Base-by-base conservation (phyloP, 1,140 invertebrate genomes). In the Amphibalanus amphitrite region DNA sequence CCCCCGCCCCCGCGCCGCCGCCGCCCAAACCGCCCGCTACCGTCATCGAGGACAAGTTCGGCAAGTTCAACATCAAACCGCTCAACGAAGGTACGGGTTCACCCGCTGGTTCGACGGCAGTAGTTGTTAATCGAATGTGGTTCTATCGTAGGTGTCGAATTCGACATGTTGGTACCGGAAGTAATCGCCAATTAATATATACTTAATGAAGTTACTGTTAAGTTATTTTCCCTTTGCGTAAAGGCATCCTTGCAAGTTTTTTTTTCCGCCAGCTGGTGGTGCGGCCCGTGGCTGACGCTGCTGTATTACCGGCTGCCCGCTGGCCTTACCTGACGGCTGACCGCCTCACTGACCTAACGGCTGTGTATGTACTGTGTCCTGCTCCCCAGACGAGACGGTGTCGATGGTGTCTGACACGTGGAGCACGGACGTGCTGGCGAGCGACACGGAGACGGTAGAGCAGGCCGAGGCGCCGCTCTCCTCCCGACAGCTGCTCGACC, bases 331-430 rank as follows among this genome's bases (percentile, higher is more conserved):
- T 25, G 64, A n/a, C 25, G 64, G 33, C 96, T 93, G 28, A 88
- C 93, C 97, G 69, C 95, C 92, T 73, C 94, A 98, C 80, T n/a
- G n/a, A 97, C 95, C 0, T 98, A 94, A 94, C 95, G 92, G n/a
- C n/a, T n/a, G n/a, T n/a, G n/a, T n/a, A n/a, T n/a, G n/a, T n/a
- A n/a, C n/a, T n/a, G n/a, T n/a, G n/a, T n/a, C n/a, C n/a, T n/a
- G n/a, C n/a, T n/a, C n/a, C n/a, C n/a, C 28, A n/a, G 26, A 69
- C 15, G 40, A 28, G 29, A 40, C 29, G 68, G 68, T 71, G 59
- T 96, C 93, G 28, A 88, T 96, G 76, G 93, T 97, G 69, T 95
- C 93, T 73, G 95, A 98, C 80, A 97, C 95, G 1, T 98, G 95
- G 95, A 95, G 92, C 72, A 98, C 94, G 0, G 95, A 97, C 82